Evolutionary conservation across 1,140 invertebrate genomes (phyloP).

Genomic region (Plutomurus gul): DNA sequence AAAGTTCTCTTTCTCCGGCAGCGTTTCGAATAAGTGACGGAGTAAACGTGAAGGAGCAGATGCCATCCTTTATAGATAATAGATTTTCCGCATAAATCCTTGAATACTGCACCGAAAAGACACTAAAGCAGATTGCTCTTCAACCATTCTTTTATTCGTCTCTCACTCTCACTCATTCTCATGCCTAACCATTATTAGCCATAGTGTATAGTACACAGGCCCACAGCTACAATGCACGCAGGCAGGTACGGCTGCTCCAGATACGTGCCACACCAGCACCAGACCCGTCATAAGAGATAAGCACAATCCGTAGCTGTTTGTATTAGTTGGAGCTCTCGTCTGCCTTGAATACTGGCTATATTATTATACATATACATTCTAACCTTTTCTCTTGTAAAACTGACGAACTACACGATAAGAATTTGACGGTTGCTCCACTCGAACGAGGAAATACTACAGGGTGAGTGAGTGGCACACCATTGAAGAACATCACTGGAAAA

Average conservation of each 20-base stretch:
- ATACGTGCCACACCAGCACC: too few species aligned
- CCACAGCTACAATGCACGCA: too few species aligned
- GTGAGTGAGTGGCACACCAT: too few species aligned
- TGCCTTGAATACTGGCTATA: not conserved
- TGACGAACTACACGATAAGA: not conserved
- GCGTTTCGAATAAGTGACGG: constrained; percentile 15
- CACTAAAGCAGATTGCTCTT: constrained; percentile 23
- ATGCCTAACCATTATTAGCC: not conserved
- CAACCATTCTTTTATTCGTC: not conserved
- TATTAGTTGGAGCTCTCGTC: not conserved
- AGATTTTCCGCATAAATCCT: constrained; percentile 29
- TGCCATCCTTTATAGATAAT: constrained; percentile 29
- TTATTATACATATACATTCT: too few species aligned
- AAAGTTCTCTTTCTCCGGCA: not conserved
- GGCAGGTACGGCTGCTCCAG: too few species aligned
- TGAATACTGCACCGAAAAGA: not conserved
- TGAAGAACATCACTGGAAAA: too few species aligned
- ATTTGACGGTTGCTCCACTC: constrained; percentile 7
- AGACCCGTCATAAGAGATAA: too few species aligned
- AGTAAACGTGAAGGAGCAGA: constrained; percentile 11
- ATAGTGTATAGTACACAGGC: not conserved
- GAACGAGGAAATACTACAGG: not conserved
- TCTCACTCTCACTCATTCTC: constrained; percentile 7
- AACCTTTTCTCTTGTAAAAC: not conserved
- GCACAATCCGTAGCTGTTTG: not conserved